phyloP scores from a whole-genome alignment of 2,888 invertebrate genomes.

The Platerodrilus igneus region DNA sequence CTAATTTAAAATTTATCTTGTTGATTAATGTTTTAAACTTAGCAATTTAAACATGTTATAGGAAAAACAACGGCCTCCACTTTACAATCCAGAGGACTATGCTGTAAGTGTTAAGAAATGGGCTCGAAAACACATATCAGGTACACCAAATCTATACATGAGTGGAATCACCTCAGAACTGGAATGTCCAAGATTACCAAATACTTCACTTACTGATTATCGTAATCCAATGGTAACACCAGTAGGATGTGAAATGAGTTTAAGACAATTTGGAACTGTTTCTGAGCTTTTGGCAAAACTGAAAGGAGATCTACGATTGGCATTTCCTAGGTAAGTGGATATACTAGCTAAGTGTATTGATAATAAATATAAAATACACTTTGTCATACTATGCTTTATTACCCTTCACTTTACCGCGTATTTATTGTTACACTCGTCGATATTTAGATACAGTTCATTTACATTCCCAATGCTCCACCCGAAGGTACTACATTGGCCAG shows the following conservation, averaged over 20 bases:
- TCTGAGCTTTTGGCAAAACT: slow-evolving; percentile 84
- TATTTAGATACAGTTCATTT: too few species aligned
- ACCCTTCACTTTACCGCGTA: too few species aligned
- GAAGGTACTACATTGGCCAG: too few species aligned
- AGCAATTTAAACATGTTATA: slow-evolving; percentile 40
- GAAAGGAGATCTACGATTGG: slow-evolving; percentile 76
- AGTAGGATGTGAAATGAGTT: slow-evolving; percentile 75
- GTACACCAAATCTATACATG: slow-evolving; percentile 39
- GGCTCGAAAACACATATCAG: slow-evolving; percentile 60
- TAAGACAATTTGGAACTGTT: slow-evolving; percentile 80
- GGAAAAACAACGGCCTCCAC: slow-evolving; percentile 82
- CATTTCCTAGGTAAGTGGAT: slow-evolving; percentile 82
- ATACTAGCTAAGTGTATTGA: too few species aligned
- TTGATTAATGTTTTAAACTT: neutral
- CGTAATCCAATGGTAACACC: slow-evolving; percentile 67
- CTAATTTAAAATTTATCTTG: too few species aligned
- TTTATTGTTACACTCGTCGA: too few species aligned
- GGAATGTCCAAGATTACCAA: slow-evolving; percentile 35
- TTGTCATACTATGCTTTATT: too few species aligned
- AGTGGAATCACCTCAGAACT: slow-evolving; percentile 33
- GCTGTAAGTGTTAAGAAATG: slow-evolving; percentile 75
- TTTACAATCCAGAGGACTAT: slow-evolving; percentile 89
- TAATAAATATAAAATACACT: too few species aligned
- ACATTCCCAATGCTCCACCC: too few species aligned
- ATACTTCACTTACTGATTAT: slow-evolving; percentile 41